Evolutionary conservation across 2,888 invertebrate genomes (phyloP).

Genomic region (Drosophila percnosoma): DNA sequence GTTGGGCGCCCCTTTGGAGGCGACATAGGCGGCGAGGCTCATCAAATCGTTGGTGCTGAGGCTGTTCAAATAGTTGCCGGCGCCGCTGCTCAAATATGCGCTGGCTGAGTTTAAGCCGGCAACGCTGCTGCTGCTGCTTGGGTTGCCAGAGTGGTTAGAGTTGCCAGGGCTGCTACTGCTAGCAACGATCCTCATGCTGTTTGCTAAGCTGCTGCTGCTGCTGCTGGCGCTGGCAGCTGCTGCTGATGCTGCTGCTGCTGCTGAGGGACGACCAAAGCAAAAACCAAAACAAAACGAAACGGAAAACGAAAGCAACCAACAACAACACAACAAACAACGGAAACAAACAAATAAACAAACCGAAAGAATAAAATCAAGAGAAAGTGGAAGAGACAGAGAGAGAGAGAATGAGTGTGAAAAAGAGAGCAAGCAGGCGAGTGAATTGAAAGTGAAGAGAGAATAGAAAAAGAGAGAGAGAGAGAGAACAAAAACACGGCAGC

Average conservation of each 20-base stretch:
- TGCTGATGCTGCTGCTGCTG: constrained; percentile 7
- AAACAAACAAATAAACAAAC: constrained; percentile 11
- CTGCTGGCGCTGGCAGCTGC: constrained; percentile 12
- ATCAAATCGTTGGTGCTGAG: constrained; percentile 82
- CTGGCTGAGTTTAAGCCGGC: constrained; percentile 53
- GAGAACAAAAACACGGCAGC: constrained; percentile 43
- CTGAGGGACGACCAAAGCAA: constrained; percentile 12
- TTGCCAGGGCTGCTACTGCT: constrained; percentile 9
- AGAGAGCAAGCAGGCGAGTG: constrained; percentile 12
- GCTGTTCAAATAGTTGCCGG: constrained; percentile 68
- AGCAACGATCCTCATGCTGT: constrained; percentile 11
- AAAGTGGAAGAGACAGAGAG: not conserved
- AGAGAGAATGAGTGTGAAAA: not conserved
- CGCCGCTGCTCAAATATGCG: constrained; percentile 63
- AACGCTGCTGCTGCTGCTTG: constrained; percentile 20
- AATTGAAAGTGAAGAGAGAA: constrained; percentile 5
- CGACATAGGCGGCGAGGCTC: constrained; percentile 82
- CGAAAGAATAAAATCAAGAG: not conserved
- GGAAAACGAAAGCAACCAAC: constrained; percentile 11
- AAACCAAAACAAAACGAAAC: constrained; percentile 36
- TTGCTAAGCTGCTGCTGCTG: constrained; percentile 33
- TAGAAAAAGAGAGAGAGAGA: constrained; percentile 25
- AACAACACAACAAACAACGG: constrained; percentile 27
- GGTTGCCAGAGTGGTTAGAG: constrained; percentile 26
- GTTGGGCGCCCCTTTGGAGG: constrained; percentile 68